A percentile compares a stretch with the other conserved stretches of the same genome.
Evolutionary conservation across 2,888 invertebrate species (phyloP).

Genomic region (Volucella inflata): DNA sequence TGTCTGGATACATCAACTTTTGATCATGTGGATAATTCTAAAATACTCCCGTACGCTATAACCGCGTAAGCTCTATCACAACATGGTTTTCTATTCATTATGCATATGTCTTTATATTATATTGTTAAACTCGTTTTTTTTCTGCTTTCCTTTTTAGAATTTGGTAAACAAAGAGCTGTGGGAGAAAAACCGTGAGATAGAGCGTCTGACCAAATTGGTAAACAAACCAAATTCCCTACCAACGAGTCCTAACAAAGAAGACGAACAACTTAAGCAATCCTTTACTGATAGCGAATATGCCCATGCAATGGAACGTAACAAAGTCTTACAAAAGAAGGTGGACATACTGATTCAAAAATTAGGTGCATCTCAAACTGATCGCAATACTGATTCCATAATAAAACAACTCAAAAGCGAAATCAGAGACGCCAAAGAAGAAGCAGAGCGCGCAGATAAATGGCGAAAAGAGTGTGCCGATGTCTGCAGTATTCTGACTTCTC

Average conservation of each 20-base stretch:
- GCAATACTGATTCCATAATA: slow-evolving; percentile 77
- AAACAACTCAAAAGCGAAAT: slow-evolving; percentile 79
- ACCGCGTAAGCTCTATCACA: too few species aligned
- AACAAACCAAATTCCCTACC: slow-evolving; percentile 75
- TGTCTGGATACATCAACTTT: too few species aligned
- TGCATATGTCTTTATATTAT: too few species aligned
- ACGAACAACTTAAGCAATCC: slow-evolving; percentile 79
- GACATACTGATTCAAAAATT: slow-evolving; percentile 80
- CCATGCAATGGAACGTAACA: slow-evolving; percentile 81
- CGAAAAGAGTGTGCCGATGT: slow-evolving; percentile 82
- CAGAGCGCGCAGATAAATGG: slow-evolving; percentile 81
- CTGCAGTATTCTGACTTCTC: slow-evolving; percentile 84
- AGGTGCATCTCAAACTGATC: slow-evolving; percentile 69
- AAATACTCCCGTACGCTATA: too few species aligned
- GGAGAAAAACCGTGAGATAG: slow-evolving; percentile 86
- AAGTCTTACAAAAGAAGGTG: slow-evolving; percentile 81
- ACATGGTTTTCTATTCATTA: too few species aligned
- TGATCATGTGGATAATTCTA: too few species aligned
- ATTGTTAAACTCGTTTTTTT: background rate
- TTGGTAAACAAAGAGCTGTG: slow-evolving; percentile 86
- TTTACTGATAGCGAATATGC: slow-evolving; percentile 80
- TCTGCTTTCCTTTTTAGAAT: slow-evolving; percentile 81
- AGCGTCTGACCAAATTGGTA: slow-evolving; percentile 83
- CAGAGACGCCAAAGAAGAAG: slow-evolving; percentile 79
- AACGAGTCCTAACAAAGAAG: slow-evolving; percentile 72